Evolutionary conservation across 1,140 invertebrate species (phyloP), one percentile per base, ranked within the genome.

Genomic region (Aporrectodea caliginosa): DNA sequence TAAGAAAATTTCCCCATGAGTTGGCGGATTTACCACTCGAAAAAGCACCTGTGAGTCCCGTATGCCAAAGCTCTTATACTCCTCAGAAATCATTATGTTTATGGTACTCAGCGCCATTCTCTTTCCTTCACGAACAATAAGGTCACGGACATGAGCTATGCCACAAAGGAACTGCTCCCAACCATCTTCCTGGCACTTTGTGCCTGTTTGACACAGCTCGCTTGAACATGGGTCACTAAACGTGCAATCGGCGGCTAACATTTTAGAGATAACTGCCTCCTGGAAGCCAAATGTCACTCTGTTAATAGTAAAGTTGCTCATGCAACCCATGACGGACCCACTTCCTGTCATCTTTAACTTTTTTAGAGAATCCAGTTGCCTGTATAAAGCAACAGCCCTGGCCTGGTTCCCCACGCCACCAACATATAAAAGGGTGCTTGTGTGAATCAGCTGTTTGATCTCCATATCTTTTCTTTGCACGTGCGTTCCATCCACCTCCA

Each of bases 381-480:
- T 92, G 22, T 90, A 88, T 14, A 93, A 89, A 0, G 94, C 94
- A 81, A 92, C 85, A 69, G 93, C 90, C 82, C 92, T 88, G 86
- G 93, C 93, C 82, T 93, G 93, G 33, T 91, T 87, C 85, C 95
- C 94, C 0, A 96, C 92, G 2, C 95, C 95, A 32, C 95, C 96
- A 79, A 96, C 90, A 87, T 93, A 95, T 76, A 95, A 90, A 58
- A 92, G 91, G 81, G 94, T 93, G 58, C 92, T 91, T 95, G 90
- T 86, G 95, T 93, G 73, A 96, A 91, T 84, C 92, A 93, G 79
- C 92, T 90, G 82, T 92, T 93, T 16, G 92, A 92, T 0, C 91
- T 91, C 76, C 91, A 91, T 43, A 92, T 91, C 77, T 33, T 90
- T 88, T 73, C 90, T 91, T 82, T 90, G 91, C 83, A 91, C 82